phyloP scores from a whole-genome alignment of 2,888 invertebrate species.

The Artemia sinica region DNA sequence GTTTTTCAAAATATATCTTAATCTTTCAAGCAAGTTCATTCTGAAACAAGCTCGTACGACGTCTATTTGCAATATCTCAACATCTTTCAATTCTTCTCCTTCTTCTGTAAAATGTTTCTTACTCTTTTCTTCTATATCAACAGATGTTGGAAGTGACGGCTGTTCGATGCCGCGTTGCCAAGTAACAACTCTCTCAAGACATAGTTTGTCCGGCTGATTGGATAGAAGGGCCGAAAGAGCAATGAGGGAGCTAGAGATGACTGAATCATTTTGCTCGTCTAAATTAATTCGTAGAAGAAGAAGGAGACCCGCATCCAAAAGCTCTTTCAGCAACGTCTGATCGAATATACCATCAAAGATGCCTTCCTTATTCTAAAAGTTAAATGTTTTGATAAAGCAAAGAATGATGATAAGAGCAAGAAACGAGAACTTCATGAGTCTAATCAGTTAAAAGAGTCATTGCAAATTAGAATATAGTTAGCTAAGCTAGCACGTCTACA shows the following conservation, averaged over 20 bases:
- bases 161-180: constrained; percentile 35
- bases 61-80: constrained; percentile 41
- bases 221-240: constrained; percentile 56
- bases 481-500: too few relatives aligned
- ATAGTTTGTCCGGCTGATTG: constrained; percentile 51
- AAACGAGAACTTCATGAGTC: too few relatives aligned
- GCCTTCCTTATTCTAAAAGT: constrained; percentile 37
- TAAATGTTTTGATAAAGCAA: too few relatives aligned
- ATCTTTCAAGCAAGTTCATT: constrained; percentile 55
- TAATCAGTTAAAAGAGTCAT: too few relatives aligned
- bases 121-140: constrained; percentile 28
- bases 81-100: constrained; percentile 57
- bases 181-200: constrained; percentile 29
- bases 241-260: constrained; percentile 55
- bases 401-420: too few relatives aligned
- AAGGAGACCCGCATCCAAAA: constrained; percentile 50
- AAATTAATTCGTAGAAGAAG: constrained; percentile 65
- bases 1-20: constrained; percentile 53
- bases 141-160: constrained; percentile 36
- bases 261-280: constrained; percentile 57
- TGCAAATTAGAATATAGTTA: too few relatives aligned
- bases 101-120: constrained; percentile 35
- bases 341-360: constrained; percentile 56
- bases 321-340: constrained; percentile 42
- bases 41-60: constrained; percentile 41